Evolutionary conservation across 2,888 invertebrate species (phyloP), one percentile per base, ranked within the genome.

Genomic region (Lydus trimaculatus): DNA sequence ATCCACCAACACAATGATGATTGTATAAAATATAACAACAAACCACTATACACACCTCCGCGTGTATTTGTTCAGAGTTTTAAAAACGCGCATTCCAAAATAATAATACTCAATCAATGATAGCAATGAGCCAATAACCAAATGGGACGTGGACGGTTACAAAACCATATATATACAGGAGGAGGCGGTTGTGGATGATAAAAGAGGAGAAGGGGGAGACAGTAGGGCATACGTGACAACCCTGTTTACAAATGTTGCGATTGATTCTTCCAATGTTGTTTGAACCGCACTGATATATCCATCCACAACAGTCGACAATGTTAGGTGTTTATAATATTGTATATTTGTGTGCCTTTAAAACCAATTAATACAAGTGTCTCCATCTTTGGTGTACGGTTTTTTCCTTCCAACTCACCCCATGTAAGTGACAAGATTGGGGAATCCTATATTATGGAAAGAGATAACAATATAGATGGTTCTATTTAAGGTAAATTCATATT

Each of bases 21-120:
- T 43, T 8, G 7, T 7, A 6, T 43, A 43, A 5, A 33, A 2
- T 8, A 33, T 33, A 33, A 9, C 63, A 73, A n/a, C 75, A 75
- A 78, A 74, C 71, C 73, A 75, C 74, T 75, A n/a, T n/a, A 74
- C 69, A 58, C 71, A 64, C 67, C 28, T 52, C 59, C 61, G 56
- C 48, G 76, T 76, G 80, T 84, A 82, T 85, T 84, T 84, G 82
- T 84, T 82, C 84, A 84, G 84, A 84, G 84, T 85, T 85, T 85
- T 84, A 84, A 85, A 85, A 85, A 85, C 85, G 85, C 85, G 85
- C 85, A 85, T 84, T 85, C 84, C 85, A 85, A 85, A 85, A 85
- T 84, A 85, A 85, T 85, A 85, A 85, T 85, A 85, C 85, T 85
- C 85, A 85, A 85, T 85, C 85, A 85, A 85, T 84, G 85, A 84